Conservation (phyloP, 2,113 vertebrate species). For the Pandion haliaetus region DNA sequence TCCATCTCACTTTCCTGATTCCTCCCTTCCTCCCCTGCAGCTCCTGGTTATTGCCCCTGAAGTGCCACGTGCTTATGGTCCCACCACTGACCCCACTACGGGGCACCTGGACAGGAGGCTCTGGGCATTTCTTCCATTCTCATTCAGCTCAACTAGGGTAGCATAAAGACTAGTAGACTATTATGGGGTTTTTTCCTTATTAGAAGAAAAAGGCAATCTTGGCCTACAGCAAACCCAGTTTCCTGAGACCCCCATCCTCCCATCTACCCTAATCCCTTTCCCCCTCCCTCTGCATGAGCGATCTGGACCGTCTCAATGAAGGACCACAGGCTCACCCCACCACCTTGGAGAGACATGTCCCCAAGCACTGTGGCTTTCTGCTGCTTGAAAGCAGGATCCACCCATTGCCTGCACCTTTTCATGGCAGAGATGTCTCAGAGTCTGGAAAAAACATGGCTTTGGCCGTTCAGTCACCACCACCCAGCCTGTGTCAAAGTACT, state of each 20-base stretch:
- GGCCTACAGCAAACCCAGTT: not conserved
- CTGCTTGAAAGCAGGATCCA: not conserved
- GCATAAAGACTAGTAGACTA: not conserved
- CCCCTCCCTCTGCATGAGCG: not conserved
- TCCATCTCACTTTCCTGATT: not conserved
- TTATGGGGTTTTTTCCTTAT: fast-evolving
- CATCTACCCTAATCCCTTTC: not conserved
- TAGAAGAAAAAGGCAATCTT: not conserved
- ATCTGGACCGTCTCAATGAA: not conserved
- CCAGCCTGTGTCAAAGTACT: not conserved
- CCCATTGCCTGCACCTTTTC: not conserved
- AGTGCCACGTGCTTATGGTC: not conserved
- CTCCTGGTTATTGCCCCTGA: not conserved
- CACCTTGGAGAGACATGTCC: fast-evolving
- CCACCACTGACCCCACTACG: not conserved
- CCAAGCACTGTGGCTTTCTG: not conserved
- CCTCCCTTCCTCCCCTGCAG: not conserved
- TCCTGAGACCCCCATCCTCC: not conserved
- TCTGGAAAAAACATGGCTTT: not conserved
- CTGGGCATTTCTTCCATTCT: not conserved
- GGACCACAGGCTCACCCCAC: not conserved
- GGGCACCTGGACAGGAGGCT: not conserved
- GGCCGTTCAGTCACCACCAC: no score
- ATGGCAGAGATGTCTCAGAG: not conserved
- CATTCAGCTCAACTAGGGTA: not conserved